Evolutionary conservation across 2,113 vertebrate genomes (phyloP).

Genomic region (Paralichthys olivaceus): DNA sequence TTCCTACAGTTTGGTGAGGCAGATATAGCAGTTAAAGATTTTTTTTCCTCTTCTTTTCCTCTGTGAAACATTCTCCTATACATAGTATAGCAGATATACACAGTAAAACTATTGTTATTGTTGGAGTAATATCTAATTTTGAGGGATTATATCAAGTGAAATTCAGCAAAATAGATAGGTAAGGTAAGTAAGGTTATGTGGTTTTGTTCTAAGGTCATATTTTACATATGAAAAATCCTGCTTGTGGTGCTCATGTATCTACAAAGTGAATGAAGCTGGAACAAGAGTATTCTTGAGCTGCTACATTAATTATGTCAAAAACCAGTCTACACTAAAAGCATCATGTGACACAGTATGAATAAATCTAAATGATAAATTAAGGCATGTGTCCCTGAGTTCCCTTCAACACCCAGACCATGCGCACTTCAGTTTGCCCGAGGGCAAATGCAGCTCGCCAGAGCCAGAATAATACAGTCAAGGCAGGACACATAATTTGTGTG

Average conservation of each 20-base stretch:
- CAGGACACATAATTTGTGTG: not conserved
- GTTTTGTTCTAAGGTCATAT: not conserved
- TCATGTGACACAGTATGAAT: not conserved
- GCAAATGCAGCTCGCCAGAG: constrained; percentile 15
- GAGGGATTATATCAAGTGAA: not conserved
- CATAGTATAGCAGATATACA: not conserved
- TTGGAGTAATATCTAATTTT: not conserved
- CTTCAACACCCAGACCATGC: not conserved
- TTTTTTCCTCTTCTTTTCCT: not conserved
- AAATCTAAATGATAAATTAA: constrained; percentile 8
- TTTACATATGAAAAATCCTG: not conserved
- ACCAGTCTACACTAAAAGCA: constrained; percentile 1
- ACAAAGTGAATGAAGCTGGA: not conserved
- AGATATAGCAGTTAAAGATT: not conserved
- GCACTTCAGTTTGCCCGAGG: constrained; percentile 6
- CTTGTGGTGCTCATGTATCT: not conserved
- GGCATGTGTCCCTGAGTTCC: not conserved
- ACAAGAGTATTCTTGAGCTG: not conserved
- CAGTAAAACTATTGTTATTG: not conserved
- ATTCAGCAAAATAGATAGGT: not conserved
- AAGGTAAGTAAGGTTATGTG: not conserved
- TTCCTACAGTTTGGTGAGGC: constrained; percentile 75
- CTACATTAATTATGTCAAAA: not conserved
- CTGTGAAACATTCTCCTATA: not conserved
- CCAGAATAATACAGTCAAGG: not conserved